Base-by-base conservation (phyloP, 2,888 invertebrate species). In the Leptogaster cylindrica region DNA sequence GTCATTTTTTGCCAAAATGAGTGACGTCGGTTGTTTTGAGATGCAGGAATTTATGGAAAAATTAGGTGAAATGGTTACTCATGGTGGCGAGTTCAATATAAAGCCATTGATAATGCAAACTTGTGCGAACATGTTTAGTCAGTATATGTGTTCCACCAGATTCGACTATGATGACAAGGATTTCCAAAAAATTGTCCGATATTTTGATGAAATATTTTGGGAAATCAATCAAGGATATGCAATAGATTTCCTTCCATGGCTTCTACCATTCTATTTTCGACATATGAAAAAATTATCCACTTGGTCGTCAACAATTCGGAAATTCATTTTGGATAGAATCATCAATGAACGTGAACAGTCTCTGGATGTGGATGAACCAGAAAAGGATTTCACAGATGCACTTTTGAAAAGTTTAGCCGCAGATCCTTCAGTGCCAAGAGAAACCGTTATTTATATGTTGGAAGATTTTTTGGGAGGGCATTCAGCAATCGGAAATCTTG, bases 161-260 rank as follows among this genome's bases (percentile, higher is more conserved):
- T 91, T 91, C 74, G 85, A 86, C 27, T 85, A 87, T 58, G 83
- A 86, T 16, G 89, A 92, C 71, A 51, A 75, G 0, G 86, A 86
- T 16, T 92, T 91, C 80, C 82, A 82, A 33, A 82, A 83, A 65
- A 83, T 88, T 3, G 89, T 91, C 0, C 83, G 87, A 28, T 83
- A 84, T 64, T 93, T 92, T 77, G 92, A 93, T 73, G 88, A 89
- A 72, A 91, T 93, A 67, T 93, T 93, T 81, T 91, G 90, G 89
- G 92, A 92, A 75, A 91, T 93, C 70, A 93, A 93, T 77, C 90
- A 91, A 74, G 91, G 92, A 0, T 92, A 92, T 77, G 90, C 91
- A 0, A 86, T 92, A 0, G 93, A 93, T 74, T 92, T 93, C 75
- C 76, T 93, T 28, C 92, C 92, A 0, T 91, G 89, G 88, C 77